phyloP scores from a whole-genome alignment of 2,113 vertebrate genomes.

The Callocephalon fimbriatum region DNA sequence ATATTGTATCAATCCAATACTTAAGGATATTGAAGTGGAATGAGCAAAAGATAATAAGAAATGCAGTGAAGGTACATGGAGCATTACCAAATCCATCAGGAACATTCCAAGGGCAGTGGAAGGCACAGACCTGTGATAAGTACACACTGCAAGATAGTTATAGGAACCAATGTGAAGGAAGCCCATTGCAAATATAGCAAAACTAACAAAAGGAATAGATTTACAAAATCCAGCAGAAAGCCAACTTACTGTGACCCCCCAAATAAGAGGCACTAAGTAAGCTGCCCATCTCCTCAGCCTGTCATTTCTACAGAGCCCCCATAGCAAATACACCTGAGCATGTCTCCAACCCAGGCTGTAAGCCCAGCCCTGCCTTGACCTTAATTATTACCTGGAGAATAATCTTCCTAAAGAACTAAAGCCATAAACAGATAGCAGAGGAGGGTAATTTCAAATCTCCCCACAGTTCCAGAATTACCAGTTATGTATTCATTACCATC shows the following conservation, averaged over 20 bases:
- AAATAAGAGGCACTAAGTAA: background rate
- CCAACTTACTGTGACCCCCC: background rate
- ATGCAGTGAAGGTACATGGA: background rate
- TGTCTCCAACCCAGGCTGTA: background rate
- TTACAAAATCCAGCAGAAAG: background rate
- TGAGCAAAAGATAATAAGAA: background rate
- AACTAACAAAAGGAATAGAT: background rate
- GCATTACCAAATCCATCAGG: background rate
- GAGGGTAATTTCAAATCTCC: background rate
- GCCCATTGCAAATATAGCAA: background rate
- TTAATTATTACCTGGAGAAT: slow-evolving; percentile 32
- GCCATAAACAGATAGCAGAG: background rate
- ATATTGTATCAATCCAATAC: background rate
- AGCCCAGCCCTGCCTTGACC: slow-evolving; percentile 38
- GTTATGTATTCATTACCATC: background rate
- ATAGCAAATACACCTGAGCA: background rate
- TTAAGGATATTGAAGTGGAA: background rate
- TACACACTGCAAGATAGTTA: background rate
- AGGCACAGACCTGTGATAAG: background rate
- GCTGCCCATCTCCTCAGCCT: background rate
- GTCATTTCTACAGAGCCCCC: background rate
- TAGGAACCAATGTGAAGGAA: background rate
- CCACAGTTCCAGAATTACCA: background rate
- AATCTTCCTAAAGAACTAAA: slow-evolving; percentile 27
- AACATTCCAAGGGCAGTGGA: background rate